These are phyloP conservation scores for Julus scandinavius DNA, from an alignment of 2,888 invertebrate species.

Conservation along the genomic window DNA sequence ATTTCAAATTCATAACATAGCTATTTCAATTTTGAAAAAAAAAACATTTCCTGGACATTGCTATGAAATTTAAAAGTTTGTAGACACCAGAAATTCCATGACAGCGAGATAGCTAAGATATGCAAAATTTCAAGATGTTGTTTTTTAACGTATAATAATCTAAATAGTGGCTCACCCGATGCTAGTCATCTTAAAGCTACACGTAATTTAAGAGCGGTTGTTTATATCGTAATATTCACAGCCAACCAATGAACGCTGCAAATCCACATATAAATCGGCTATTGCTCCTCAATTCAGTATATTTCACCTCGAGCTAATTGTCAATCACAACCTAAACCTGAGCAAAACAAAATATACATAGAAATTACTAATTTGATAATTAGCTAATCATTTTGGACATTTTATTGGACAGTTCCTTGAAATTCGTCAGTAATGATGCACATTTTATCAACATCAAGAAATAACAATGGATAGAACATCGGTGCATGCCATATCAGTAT, in stretches of 20 bases:
- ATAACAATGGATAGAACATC: constrained; percentile 2
- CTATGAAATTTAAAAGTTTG: background rate
- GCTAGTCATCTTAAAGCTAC: background rate
- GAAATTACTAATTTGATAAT: constrained; percentile 16
- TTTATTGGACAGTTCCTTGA: constrained; percentile 16
- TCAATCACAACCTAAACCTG: constrained; percentile 14
- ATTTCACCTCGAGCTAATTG: background rate
- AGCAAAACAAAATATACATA: constrained; percentile 38
- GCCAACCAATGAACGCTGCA: background rate
- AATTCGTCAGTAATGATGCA: constrained; percentile 1
- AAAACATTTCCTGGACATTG: too few species aligned
- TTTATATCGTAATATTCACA: background rate
- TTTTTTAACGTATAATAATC: too few species aligned
- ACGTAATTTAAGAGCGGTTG: background rate
- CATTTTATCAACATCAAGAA: constrained; percentile 27
- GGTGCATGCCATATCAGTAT: constrained; percentile 12
- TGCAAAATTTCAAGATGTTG: too few species aligned
- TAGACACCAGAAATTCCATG: too few species aligned
- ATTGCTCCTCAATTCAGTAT: background rate
- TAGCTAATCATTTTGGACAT: constrained; percentile 27
- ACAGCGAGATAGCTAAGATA: too few species aligned
- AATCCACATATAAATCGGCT: background rate
- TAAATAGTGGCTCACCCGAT: background rate
- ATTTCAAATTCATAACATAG: background rate
- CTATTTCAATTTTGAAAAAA: too few species aligned